These are phyloP conservation scores for Sarcophaga variegata DNA, from an alignment of 2,888 invertebrate species.

Conservation along the genomic window DNA sequence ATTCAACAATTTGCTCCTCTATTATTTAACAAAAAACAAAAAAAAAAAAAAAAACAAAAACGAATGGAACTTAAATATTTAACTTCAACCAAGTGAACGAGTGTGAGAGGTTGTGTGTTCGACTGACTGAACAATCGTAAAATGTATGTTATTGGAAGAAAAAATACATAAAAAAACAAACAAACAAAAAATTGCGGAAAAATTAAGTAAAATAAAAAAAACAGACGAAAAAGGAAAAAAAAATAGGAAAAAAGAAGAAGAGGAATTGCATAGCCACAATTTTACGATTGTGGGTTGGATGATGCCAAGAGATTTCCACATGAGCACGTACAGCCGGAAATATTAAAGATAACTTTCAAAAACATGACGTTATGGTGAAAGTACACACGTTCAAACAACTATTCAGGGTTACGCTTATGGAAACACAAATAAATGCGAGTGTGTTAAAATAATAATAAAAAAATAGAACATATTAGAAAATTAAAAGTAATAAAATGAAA, in stretches of 20 bases:
- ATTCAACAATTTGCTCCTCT: constrained; percentile 58
- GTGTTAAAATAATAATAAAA: constrained; percentile 38
- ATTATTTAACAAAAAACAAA: constrained; percentile 45
- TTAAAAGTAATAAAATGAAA: constrained; percentile 13
- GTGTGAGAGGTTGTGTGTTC: background rate
- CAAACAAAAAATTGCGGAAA: constrained; percentile 24
- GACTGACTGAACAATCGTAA: constrained; percentile 22
- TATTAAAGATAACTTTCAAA: constrained; percentile 70
- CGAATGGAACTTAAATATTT: constrained; percentile 33
- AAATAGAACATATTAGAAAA: constrained; percentile 52
- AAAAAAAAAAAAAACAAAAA: constrained; percentile 5
- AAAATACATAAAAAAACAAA: constrained; percentile 22
- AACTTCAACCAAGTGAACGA: background rate
- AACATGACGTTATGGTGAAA: constrained; percentile 67
- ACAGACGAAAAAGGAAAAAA: constrained; percentile 15
- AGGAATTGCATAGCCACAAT: constrained; percentile 63
- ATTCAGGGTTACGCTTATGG: background rate
- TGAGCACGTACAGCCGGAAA: constrained; percentile 71
- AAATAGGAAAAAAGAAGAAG: constrained; percentile 46
- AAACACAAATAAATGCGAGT: constrained; percentile 3
- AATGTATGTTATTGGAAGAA: constrained; percentile 49
- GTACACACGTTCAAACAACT: constrained; percentile 16
- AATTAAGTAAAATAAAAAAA: constrained; percentile 37
- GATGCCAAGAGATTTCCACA: constrained; percentile 69
- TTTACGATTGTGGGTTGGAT: constrained; percentile 67